Evolutionary conservation across 1,140 invertebrate genomes (phyloP).

Genomic region (Parasteatoda tepidariorum): DNA sequence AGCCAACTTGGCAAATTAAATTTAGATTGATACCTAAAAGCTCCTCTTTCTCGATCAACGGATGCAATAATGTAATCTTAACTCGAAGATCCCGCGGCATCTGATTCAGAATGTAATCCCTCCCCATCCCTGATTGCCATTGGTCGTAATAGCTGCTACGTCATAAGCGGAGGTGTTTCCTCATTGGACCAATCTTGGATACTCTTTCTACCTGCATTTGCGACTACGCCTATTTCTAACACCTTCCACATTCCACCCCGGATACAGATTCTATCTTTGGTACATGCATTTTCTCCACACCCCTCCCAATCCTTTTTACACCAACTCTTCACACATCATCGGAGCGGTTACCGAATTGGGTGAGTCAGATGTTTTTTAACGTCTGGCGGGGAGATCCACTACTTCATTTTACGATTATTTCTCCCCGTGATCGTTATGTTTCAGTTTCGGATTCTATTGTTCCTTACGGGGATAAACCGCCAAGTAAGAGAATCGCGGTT

Average conservation of each 20-base stretch:
- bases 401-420: not conserved
- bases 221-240: not conserved
- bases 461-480: not conserved
- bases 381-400: too few relatives aligned
- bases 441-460: not conserved
- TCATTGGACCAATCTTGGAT: conserved; percentile 4
- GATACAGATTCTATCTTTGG: conserved; percentile 43
- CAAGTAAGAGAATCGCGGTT: not conserved
- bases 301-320: not conserved
- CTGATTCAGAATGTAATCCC: not conserved
- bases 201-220: conserved; percentile 1
- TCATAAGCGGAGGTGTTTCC: conserved; percentile 1
- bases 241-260: conserved; percentile 18
- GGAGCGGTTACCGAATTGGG: not conserved
- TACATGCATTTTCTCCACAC: not conserved
- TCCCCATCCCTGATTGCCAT: not conserved
- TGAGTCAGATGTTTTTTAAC: not conserved
- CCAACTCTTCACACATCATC: not conserved
- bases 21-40: not conserved
- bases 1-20: not conserved
- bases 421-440: not conserved
- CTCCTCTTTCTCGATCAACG: not conserved
- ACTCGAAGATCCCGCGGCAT: conserved; percentile 47
- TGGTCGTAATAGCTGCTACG: not conserved
- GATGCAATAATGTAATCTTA: not conserved